These are phyloP conservation scores for Protobothrops mucrosquamatus DNA, from an alignment of 2,113 vertebrate genomes.

Conservation along the genomic window DNA sequence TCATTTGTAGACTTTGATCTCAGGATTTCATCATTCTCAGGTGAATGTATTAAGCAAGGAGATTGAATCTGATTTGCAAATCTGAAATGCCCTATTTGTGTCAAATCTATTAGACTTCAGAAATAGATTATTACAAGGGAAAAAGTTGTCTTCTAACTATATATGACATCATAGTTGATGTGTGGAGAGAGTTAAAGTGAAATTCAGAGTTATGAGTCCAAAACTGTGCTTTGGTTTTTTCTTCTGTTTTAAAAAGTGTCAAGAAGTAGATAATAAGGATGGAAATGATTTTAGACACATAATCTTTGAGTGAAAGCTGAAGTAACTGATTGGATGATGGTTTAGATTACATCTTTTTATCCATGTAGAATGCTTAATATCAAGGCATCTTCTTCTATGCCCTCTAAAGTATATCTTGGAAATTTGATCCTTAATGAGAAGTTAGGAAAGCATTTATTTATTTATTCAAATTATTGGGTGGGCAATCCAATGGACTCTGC, in stretches of 20 bases:
- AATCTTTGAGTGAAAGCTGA: not conserved
- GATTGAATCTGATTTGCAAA: conserved; percentile 16
- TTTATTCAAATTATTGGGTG: not conserved
- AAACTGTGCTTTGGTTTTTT: not conserved
- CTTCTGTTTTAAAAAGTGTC: not conserved
- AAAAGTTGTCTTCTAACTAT: not conserved
- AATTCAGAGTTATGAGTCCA: not conserved
- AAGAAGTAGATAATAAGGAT: conserved; percentile 3
- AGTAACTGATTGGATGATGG: not conserved
- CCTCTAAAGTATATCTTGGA: not conserved
- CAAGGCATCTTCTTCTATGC: not conserved
- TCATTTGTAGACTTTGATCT: not conserved
- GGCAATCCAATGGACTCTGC: not conserved
- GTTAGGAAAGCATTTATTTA: not conserved
- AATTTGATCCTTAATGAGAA: not conserved
- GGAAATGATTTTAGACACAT: conserved; percentile 3
- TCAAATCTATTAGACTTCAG: conserved; percentile 1
- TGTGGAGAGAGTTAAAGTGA: not conserved
- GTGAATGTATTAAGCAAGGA: not conserved
- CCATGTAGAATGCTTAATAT: not conserved
- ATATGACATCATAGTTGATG: conserved; percentile 4
- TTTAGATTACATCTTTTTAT: not conserved
- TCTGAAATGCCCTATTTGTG: conserved; percentile 31
- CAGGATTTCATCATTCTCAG: not conserved
- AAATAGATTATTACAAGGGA: not conserved